A percentile compares a stretch with the other conserved stretches of the same genome.
These are phyloP conservation scores for Thunnus maccoyii DNA, from an alignment of 2,113 vertebrate species.

Conservation along the genomic window DNA sequence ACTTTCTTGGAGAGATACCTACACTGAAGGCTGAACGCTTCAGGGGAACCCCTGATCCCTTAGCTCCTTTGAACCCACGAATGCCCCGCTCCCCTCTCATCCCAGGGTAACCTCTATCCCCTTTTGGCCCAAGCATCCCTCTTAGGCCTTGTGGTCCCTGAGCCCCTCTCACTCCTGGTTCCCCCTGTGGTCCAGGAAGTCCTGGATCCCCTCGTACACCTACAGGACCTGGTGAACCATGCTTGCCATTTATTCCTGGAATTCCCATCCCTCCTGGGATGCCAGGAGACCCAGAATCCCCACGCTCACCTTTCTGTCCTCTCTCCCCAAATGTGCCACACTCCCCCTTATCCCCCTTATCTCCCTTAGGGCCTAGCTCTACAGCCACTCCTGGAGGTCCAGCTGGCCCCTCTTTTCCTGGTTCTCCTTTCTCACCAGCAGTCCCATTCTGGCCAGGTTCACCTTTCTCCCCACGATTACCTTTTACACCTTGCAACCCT, in stretches of 20 bases:
- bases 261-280: constrained; percentile 90
- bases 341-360: constrained; percentile 89
- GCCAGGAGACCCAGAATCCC: constrained; percentile 87
- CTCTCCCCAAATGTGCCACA: constrained; percentile 87
- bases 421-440: constrained; percentile 91
- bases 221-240: constrained; percentile 84
- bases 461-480: constrained; percentile 89
- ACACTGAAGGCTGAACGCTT: constrained; percentile 93
- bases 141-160: constrained; percentile 86
- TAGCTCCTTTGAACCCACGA: constrained; percentile 90
- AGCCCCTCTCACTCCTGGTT: constrained; percentile 84
- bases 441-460: constrained; percentile 90
- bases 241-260: constrained; percentile 84
- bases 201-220: constrained; percentile 89
- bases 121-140: constrained; percentile 89
- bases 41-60: constrained; percentile 75
- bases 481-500: constrained; percentile 88
- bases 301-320: constrained; percentile 88
- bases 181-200: constrained; percentile 89
- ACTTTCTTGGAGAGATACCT: constrained; percentile 89
- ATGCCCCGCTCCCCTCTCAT: constrained; percentile 89
- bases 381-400: constrained; percentile 86
- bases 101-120: constrained; percentile 88
- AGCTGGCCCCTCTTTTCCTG: constrained; percentile 72
- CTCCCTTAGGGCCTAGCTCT: constrained; percentile 88